Evolutionary conservation across 2,113 vertebrate genomes (phyloP), one percentile per base, ranked within the genome.

Genomic region (Haemorhous mexicanus): DNA sequence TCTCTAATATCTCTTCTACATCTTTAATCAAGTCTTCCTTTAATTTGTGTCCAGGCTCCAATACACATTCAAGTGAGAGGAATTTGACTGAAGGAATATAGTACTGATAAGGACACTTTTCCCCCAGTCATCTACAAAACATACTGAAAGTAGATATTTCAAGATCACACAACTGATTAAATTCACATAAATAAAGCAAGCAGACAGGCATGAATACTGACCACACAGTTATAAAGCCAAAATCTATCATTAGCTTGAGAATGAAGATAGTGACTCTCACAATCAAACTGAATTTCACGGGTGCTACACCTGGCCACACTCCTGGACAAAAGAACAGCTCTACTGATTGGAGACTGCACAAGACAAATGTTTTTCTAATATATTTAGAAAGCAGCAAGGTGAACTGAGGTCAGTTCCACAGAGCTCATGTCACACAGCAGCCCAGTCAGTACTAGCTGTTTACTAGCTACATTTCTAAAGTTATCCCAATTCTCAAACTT

Each of bases 121-220:
- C 76, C 43, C 46, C 61, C 21, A 4, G 26, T 26, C 46, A 72
- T 28, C 73, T 49, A 74, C 9, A 49, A 68, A 74, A 47, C 67
- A 77, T 0, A 1, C 88, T 15, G 14, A 66, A 92, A 23, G 21
- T 0, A 22, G 32, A 46, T 0, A 1, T 66, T 58, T 80, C 18
- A 58, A 55, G 37, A 74, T 30, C 28, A 53, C 22, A 79, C 53
- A 79, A 32, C 2, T 3, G 3, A 69, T 52, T 43, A 53, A 64
- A 27, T 21, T 46, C 28, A 58, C 9, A 27, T 1, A 32, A 69
- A 66, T 41, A 44, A 84, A 61, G 30, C 15, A 81, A 59, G 59
- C 7, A 58, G 41, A 68, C 28, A 68, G 19, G 13, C 16, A 79
- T 6, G 8, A 73, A 73, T 35, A 59, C 7, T 0, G 0, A 35